These are phyloP conservation scores for Romanogobio albipinnatus DNA, from an alignment of 2,113 vertebrate species.

Conservation along the genomic window DNA sequence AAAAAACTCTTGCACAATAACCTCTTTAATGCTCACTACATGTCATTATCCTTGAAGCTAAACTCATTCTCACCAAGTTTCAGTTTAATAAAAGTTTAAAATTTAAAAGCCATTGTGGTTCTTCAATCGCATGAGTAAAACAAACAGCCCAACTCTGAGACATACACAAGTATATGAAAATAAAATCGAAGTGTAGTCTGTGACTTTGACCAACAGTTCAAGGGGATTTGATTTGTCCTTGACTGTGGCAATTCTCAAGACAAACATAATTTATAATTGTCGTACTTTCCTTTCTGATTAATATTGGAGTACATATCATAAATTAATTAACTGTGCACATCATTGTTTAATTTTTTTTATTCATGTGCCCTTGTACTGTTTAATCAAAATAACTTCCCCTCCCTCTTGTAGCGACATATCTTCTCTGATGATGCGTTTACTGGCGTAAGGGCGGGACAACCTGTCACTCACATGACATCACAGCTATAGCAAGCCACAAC, in stretches of 20 bases:
- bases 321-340: too few species aligned
- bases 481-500: too few species aligned
- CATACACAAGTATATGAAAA: neutral
- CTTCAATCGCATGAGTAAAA: too few species aligned
- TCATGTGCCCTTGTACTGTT: too few species aligned
- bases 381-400: too few species aligned
- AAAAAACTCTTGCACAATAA: neutral
- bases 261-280: neutral
- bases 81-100: neutral
- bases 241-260: neutral
- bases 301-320: too few species aligned
- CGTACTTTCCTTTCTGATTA: neutral
- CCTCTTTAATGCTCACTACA: neutral
- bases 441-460: too few species aligned
- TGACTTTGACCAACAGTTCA: neutral
- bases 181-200: neutral
- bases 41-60: neutral
- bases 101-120: too few species aligned
- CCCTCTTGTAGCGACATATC: too few species aligned
- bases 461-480: too few species aligned
- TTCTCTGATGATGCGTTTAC: too few species aligned
- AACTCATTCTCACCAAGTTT: neutral
- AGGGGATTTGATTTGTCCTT: neutral
- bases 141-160: neutral
- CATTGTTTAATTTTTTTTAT: too few species aligned